Evolutionary conservation across 2,113 vertebrate species (phyloP), one percentile per base, ranked within the genome.

Genomic region (Dermatemys mawii): DNA sequence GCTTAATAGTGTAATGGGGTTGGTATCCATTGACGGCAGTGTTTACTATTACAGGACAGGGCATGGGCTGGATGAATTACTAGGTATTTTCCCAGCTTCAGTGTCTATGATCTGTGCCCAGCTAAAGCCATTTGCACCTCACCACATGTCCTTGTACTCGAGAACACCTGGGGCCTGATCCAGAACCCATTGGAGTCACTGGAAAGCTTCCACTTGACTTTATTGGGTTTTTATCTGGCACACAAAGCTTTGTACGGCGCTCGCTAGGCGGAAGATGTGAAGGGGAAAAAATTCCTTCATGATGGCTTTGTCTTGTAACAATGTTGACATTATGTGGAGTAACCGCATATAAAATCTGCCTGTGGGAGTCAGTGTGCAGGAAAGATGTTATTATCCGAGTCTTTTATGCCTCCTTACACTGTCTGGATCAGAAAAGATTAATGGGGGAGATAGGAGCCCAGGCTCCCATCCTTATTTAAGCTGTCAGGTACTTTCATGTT

Each of bases 291-390:
- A 50, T 88, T 93, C 86, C 93, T 96, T 96, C 93, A 86, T 78
- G 94, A 83, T 93, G 96, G 91, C 93, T 95, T 96, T 97, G 96
- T 97, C 96, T 96, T 81, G 91, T 92, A 94, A 96, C 95, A 94
- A 95, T 90, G 97, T 95, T 97, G 97, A 97, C 93, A 97, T 96
- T 96, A 94, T 95, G 91, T 92, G 95, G 83, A 96, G 94, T 97
- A 96, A 96, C 93, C 27, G 75, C 97, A 93, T 93, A 96, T 97
- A 92, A 97, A 97, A 97, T 96, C 90, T 97, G 97, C 95, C 93
- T 92, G 22, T 86, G 93, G 93, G 91, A 95, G 94, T 91, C 94
- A 91, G 90, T 97, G 95, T 86, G 92, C 97, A 93, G 95, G 93
- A 92, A 88, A 89, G 93, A 96, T 96, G 93, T 78, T 83, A 90